A percentile compares a stretch with the other conserved stretches of the same genome.
phyloP scores from a whole-genome alignment of 2,113 vertebrate genomes.

The Uria lomvia region DNA sequence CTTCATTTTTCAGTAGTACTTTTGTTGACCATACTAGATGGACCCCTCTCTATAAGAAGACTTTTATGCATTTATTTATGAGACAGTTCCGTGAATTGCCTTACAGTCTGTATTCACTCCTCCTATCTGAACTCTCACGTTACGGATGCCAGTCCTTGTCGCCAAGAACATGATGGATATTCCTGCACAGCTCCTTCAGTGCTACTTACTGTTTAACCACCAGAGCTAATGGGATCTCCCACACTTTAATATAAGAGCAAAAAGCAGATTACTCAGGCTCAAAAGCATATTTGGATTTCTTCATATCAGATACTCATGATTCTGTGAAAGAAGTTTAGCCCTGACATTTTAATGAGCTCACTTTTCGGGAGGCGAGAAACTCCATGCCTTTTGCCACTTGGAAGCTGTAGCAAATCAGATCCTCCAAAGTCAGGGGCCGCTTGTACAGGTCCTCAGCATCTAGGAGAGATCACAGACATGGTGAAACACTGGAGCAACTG shows the following conservation, averaged over 20 bases:
- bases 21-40: background rate
- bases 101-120: background rate
- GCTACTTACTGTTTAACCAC: background rate
- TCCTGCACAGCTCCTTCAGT: background rate
- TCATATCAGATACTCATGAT: background rate
- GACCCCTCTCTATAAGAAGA: background rate
- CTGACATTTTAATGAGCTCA: conserved; percentile 48
- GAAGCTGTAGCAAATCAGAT: conserved; percentile 94
- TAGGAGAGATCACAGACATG: conserved; percentile 57
- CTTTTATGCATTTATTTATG: background rate
- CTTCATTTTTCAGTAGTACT: background rate
- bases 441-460: conserved; percentile 91
- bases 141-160: background rate
- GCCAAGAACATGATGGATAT: background rate
- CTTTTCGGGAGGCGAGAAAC: conserved; percentile 92
- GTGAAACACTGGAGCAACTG: background rate
- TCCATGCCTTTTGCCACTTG: conserved; percentile 97
- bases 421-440: conserved; percentile 86
- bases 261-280: background rate
- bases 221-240: background rate
- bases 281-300: background rate
- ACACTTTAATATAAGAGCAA: background rate
- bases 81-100: background rate
- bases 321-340: background rate
- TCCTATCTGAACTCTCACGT: background rate